A percentile compares a stretch with the other conserved stretches of the same genome.
phyloP scores from a whole-genome alignment of 1,140 invertebrate species.

The Scaptodrosophila lebanonensis region DNA sequence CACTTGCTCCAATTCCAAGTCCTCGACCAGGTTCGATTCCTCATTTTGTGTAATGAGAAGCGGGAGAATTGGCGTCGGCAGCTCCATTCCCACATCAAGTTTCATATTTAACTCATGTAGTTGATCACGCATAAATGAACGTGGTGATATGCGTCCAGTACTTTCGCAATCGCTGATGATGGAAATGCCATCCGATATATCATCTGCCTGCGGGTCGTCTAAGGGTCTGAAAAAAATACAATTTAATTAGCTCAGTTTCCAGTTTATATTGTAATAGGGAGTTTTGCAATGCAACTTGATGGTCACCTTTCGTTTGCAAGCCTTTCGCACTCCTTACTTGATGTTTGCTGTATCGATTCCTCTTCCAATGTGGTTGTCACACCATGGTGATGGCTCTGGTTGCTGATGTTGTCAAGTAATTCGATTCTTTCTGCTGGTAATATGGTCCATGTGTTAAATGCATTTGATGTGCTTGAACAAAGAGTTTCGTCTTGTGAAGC shows the following conservation, averaged over 20 bases:
- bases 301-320: constrained; percentile 43
- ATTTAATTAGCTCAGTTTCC: too few relatives aligned
- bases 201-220: constrained; percentile 52
- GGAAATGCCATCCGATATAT: constrained; percentile 72
- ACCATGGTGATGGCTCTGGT: constrained; percentile 5
- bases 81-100: constrained; percentile 10
- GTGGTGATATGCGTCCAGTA: constrained; percentile 61
- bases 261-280: too few relatives aligned
- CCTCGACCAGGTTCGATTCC: neutral
- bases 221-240: constrained; percentile 1
- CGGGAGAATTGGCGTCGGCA: constrained; percentile 21
- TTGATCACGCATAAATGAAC: constrained; percentile 53
- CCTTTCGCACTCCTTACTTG: constrained; percentile 18
- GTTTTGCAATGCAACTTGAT: neutral
- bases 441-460: constrained; percentile 41
- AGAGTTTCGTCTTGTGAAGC: constrained; percentile 14
- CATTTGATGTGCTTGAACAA: constrained; percentile 22
- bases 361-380: too few relatives aligned
- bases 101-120: constrained; percentile 42
- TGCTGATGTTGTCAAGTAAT: constrained; percentile 9
- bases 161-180: constrained; percentile 74
- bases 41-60: neutral
- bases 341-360: too few relatives aligned
- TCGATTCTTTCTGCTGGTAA: constrained; percentile 36
- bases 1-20: constrained; percentile 1